Evolutionary conservation across 2,797 vertebrate genomes (phyloP).

Genomic region (Rhinatrema bivittatum): DNA sequence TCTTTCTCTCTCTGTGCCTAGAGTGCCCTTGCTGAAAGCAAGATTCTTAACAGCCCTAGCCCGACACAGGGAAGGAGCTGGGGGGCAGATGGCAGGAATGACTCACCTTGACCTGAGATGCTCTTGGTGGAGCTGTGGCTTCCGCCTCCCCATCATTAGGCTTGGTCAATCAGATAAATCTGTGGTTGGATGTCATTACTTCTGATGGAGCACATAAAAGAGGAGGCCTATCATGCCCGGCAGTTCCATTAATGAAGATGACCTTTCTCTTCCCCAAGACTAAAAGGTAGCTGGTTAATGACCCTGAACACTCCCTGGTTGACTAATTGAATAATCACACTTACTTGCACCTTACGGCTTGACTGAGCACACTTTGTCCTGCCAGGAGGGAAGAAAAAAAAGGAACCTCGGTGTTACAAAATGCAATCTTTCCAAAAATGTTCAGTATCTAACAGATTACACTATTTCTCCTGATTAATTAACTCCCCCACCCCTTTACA

Average conservation of each 20-base stretch:
- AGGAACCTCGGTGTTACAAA: background rate
- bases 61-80: slow-evolving; percentile 15
- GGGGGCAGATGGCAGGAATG: slow-evolving; percentile 38
- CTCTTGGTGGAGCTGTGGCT: slow-evolving; percentile 6
- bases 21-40: too few relatives aligned
- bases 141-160: background rate
- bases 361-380: too few relatives aligned
- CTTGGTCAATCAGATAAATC: slow-evolving; percentile 32
- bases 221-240: slow-evolving; percentile 10
- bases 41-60: slow-evolving; percentile 29
- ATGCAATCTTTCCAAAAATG: background rate
- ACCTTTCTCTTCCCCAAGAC: slow-evolving; percentile 10
- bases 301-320: slow-evolving; percentile 20
- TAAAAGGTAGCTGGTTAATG: background rate
- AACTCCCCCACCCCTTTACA: too few relatives aligned
- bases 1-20: too few relatives aligned
- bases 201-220: slow-evolving; percentile 22
- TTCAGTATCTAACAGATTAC: too few relatives aligned
- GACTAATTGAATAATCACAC: background rate
- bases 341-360: slow-evolving; percentile 12
- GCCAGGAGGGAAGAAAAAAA: background rate
- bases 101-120: slow-evolving; percentile 35
- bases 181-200: slow-evolving; percentile 34
- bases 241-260: background rate
- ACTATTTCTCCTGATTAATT: too few relatives aligned